Base-by-base conservation (phyloP, 2,113 vertebrate genomes). In the Ranitomeya imitator region DNA sequence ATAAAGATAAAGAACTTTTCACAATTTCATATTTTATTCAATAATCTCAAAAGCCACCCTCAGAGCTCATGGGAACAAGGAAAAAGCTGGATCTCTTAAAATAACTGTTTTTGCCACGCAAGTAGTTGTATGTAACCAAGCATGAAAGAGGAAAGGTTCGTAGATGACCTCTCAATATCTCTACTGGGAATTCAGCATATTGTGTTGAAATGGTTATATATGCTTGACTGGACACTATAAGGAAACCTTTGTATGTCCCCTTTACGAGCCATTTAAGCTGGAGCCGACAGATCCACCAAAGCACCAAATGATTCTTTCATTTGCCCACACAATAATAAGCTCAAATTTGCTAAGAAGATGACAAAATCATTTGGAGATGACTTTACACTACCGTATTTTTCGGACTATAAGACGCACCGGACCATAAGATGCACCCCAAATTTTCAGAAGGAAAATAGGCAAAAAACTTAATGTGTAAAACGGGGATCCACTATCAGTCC, bases 81-180 rank as follows among this genome's bases (percentile, higher is more conserved):
- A 83, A 67, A 61, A 67, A 23, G 51, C 81, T 37, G 7, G 60
- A 69, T 63, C 7, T 83, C 81, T 83, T 83, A 83, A 82, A 82
- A 82, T 82, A 82, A 82, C 81, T 83, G 67, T 83, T 31, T 52
- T 82, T 83, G 31, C 79, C 37, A 83, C 4, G 45, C 31, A 67
- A 52, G 61, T 83, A 83, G 61, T 65, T 67, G 16, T 12, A 83
- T 52, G 61, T 67, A 83, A 54, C 59, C 13, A 37, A 83, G 52
- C 77, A 79, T 79, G 52, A 79, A 79, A 79, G 21, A 78, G 51
- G 45, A 79, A 21, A 79, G 60, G 45, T 51, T 83, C 23, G 37
- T 85, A 85, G 51, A 65, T 85, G 51, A 73, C 83, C 65, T 73
- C 65, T 85, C 51, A 65, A 85, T 31, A 85, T 57, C 21, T 85